Conservation (phyloP, 2,113 vertebrate genomes). For the Nibea coibor region DNA sequence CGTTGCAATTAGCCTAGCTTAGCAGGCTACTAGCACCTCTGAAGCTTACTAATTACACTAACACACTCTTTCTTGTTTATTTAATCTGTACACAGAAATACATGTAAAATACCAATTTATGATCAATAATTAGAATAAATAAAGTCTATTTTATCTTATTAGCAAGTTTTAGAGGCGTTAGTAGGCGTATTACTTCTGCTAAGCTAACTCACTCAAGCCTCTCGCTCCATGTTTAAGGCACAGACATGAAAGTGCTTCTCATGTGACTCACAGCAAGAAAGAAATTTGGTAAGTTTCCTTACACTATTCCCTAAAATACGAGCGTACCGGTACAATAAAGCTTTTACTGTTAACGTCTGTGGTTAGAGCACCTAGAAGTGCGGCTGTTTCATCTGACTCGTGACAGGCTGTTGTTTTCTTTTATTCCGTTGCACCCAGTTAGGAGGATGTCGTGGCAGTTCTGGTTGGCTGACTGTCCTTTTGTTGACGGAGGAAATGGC, state of each 20-base stretch:
- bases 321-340: background rate
- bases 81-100: too few relatives aligned
- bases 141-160: too few relatives aligned
- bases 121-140: too few relatives aligned
- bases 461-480: conserved; percentile 47
- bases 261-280: background rate
- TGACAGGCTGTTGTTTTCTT: conserved; percentile 23
- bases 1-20: background rate
- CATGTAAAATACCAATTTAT: too few relatives aligned
- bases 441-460: conserved; percentile 37
- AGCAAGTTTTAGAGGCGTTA: background rate
- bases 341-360: background rate
- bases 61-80: too few relatives aligned
- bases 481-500: conserved; percentile 59
- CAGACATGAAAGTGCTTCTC: background rate
- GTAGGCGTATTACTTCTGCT: background rate
- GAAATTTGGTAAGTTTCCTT: background rate
- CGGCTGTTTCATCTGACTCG: background rate
- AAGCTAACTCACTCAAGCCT: background rate
- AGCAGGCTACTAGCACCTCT: background rate
- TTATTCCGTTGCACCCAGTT: conserved; percentile 12
- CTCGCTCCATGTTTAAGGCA: background rate
- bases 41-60: too few relatives aligned
- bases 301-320: background rate
- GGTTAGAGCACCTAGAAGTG: background rate